Conservation (phyloP, 2,888 invertebrate species). For the Tipula vernalis region DNA sequence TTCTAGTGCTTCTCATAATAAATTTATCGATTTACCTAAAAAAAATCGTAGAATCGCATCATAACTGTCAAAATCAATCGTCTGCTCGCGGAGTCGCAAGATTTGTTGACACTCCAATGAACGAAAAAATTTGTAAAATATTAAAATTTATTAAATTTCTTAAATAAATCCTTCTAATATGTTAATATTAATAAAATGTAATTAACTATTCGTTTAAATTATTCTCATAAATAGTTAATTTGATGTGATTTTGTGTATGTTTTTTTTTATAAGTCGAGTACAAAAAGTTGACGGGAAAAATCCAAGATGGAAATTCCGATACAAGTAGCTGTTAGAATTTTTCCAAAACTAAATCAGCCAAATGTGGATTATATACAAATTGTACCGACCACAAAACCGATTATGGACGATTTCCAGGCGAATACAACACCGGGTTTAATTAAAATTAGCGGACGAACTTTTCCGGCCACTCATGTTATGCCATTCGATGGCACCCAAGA, state of each 20-base stretch:
- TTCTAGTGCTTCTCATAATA: not conserved
- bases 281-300: not conserved
- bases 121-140: not conserved
- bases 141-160: not conserved
- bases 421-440: conserved; percentile 27
- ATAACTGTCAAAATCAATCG: not conserved
- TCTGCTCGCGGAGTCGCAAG: not conserved
- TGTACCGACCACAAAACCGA: conserved; percentile 42
- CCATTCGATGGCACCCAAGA: conserved; percentile 50
- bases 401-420: conserved; percentile 26
- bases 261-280: not conserved
- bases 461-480: conserved; percentile 42
- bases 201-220: not conserved
- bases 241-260: not conserved
- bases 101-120: not conserved
- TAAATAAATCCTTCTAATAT: not conserved
- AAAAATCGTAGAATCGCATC: not conserved
- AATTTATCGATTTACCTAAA: not conserved
- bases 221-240: not conserved
- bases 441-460: conserved; percentile 31
- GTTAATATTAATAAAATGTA: not conserved
- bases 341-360: conserved; percentile 41
- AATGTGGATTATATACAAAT: conserved; percentile 38
- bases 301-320: conserved; percentile 54
- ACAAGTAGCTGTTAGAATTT: conserved; percentile 56